Base-by-base conservation (phyloP, 1,140 invertebrate genomes). In the Trichonephila inaurata region DNA sequence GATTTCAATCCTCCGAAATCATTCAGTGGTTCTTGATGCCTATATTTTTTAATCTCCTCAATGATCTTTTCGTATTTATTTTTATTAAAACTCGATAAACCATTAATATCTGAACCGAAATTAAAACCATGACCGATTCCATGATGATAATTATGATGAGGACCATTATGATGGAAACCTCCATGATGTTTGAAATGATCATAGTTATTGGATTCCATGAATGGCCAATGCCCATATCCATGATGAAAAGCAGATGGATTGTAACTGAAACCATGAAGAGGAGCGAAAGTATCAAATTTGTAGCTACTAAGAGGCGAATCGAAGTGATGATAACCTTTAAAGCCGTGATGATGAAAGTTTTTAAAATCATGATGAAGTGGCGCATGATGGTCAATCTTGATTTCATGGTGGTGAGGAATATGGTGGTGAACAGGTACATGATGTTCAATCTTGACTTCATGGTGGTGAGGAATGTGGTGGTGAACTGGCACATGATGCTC, bases 371-470 rank as follows among this genome's bases (percentile, higher is more conserved):
- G 81, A 5, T 82, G 24, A 33, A 24, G 21, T 33, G 40, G 40
- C 4, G 5, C 19, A 1, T 66, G 86, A 18, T 89, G 86, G 18
- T 60, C 16, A 40, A 40, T 40, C 2, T 40, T 40, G 33, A 40
- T 40, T 4, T 89, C 28, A 61, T 86, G 83, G 1, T 58, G 1
- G 16, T 19, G 83, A 58, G 40, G 40, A 28, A 82, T 82, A 14
- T 51, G n/a, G 40, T 81, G 85, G 40, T 95, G 82, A 61, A 94
- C 94, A 14, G 64, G 87, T 10, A 58, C 8, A 24, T 92, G 77
- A n/a, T 87, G 64, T 14, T 62, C 28, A 4, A 85, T n/a, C n/a
- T 85, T 61, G 5, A 61, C 72, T 40, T 66, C 89, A 16, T 85
- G 72, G 28, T 82, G 72, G 28, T 91, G 66, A 66, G 58, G 89